Conservation (phyloP, 2,888 invertebrate genomes). For the Limnephilus auricula region DNA sequence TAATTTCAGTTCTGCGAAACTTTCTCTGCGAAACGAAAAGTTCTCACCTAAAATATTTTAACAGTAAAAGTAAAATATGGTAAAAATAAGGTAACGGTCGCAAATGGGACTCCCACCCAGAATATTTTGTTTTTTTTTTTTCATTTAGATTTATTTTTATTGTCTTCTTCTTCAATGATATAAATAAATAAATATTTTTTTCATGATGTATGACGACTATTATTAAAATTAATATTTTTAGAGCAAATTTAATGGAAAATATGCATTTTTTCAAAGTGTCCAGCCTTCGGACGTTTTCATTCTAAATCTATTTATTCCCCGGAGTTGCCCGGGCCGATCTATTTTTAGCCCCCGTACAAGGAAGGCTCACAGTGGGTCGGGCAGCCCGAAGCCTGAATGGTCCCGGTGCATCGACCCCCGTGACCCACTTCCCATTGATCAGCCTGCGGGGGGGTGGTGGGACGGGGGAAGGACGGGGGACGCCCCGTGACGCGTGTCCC, state of each 20-base stretch:
- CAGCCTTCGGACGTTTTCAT: neutral
- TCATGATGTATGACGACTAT: neutral
- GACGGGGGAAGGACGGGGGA: too few species aligned
- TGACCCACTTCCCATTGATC: conserved; percentile 50
- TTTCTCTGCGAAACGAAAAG: too few species aligned
- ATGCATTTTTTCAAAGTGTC: neutral
- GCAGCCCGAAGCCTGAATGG: conserved; percentile 48
- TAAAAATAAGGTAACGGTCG: too few species aligned
- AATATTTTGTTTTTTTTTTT: too few species aligned
- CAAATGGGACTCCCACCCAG: too few species aligned
- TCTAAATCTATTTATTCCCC: neutral
- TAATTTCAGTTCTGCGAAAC: too few species aligned
- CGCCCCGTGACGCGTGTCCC: neutral
- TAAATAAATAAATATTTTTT: too few species aligned
- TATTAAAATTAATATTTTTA: neutral
- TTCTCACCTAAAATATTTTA: too few species aligned
- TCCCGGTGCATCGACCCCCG: conserved; percentile 48
- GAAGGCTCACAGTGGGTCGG: neutral
- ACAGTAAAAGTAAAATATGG: too few species aligned
- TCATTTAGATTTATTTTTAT: too few species aligned
- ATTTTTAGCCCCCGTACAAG: conserved; percentile 15
- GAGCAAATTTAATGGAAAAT: neutral
- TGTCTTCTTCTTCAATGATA: too few species aligned
- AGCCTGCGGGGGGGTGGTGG: conserved; percentile 1
- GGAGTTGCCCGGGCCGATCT: conserved; percentile 6